Evolutionary conservation across 2,888 invertebrate genomes (phyloP), one percentile per base, ranked within the genome.

Genomic region (Mermis nigrescens): DNA sequence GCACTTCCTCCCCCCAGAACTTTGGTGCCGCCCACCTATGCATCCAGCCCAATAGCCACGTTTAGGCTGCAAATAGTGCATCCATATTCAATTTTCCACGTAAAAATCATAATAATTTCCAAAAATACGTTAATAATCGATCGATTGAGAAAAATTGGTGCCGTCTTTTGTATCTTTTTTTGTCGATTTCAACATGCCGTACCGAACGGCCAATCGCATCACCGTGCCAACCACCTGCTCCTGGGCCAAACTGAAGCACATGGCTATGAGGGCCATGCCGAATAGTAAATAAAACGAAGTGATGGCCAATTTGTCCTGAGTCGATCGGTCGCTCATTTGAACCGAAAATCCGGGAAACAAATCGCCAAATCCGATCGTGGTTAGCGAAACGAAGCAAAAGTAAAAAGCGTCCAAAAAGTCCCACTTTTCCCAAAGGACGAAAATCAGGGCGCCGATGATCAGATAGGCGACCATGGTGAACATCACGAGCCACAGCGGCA

Each of bases 201-300:
- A 31, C 26, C 59, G 58, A 3, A 29, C 24, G 24, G 62, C 63
- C 15, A 63, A 2, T 32, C 56, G 38, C 22, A 57, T 27, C 38
- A 57, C 53, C 38, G 56, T 62, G 57, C 60, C 62, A 24, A 61
- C 60, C 38, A 63, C 63, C 26, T 63, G 58, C 26, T 60, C 60
- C 52, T 90, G 91, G 52, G 92, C 90, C 70, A 92, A 77, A 78
- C 91, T 92, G 76, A 92, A 92, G 68, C 88, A 88, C 92, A 92
- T 92, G 31, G 91, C 91, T 64, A 92, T 76, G 53, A 92, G 76
- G 0, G 91, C 87, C 70, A 92, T 92, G 7, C 92, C 92, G 73
- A 92, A 90, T 51, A 94, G 79, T 63, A 94, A 78, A 76, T 94
- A 94, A 60, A 92, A 76, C 0, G 89, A 89, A 69, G 89, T 90